A percentile compares a stretch with the other conserved stretches of the same genome.
These are phyloP conservation scores for Darevskia mixta DNA, from an alignment of 2,797 vertebrate genomes.

Conservation along the genomic window DNA sequence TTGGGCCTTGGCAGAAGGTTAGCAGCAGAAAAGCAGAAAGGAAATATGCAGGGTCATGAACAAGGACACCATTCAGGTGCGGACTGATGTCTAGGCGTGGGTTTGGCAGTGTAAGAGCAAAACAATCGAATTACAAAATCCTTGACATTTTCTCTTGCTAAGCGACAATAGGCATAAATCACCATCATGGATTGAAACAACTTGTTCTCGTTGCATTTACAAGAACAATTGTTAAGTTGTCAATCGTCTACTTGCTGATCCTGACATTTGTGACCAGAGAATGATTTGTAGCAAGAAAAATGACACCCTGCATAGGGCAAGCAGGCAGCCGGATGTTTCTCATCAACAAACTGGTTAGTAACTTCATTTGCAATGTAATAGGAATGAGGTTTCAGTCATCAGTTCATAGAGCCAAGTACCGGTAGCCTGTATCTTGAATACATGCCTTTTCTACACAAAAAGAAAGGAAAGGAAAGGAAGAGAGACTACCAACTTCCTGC, in stretches of 20 bases:
- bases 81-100: neutral
- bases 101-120: neutral
- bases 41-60: neutral
- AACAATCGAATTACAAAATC: neutral
- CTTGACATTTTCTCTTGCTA: conserved; percentile 10
- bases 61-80: neutral
- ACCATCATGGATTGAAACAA: neutral
- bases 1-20: rapidly evolving
- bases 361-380: rapidly evolving
- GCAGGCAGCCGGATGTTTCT: neutral
- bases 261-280: conserved; percentile 2
- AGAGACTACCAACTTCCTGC: neutral
- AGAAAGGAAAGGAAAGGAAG: neutral
- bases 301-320: neutral
- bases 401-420: neutral
- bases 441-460: neutral
- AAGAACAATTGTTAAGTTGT: neutral
- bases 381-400: neutral
- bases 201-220: neutral
- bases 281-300: neutral
- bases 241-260: rapidly evolving
- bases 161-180: neutral
- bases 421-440: rapidly evolving
- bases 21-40: neutral
- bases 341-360: neutral